A percentile compares a stretch with the other conserved stretches of the same genome.
These are phyloP conservation scores for Pleuronectes platessa DNA, from an alignment of 2,113 vertebrate genomes.

Conservation along the genomic window DNA sequence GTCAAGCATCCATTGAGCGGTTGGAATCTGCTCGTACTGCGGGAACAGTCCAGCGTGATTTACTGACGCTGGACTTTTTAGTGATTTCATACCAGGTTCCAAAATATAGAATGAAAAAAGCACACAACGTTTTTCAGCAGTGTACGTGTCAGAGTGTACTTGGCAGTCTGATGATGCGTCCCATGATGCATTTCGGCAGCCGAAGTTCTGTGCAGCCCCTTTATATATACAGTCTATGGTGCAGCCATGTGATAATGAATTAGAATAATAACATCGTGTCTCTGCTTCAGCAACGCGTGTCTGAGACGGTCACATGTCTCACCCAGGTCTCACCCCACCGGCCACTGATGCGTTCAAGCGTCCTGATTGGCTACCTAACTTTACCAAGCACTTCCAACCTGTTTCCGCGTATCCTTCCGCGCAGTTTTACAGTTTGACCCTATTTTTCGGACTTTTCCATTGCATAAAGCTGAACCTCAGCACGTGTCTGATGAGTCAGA, in stretches of 20 bases:
- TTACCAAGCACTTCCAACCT: constrained; percentile 30
- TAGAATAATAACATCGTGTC: neutral
- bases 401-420: constrained; percentile 58
- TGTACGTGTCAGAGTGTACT: neutral
- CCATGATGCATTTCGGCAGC: no score
- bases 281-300: no score
- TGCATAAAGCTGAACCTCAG: neutral
- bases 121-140: no score
- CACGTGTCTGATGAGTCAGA: neutral
- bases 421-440: neutral
- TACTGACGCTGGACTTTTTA: neutral
- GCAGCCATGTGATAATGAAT: neutral
- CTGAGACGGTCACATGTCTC: constrained; percentile 63
- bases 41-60: neutral
- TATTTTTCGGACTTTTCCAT: neutral
- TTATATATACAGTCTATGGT: neutral
- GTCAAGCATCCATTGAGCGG: neutral
- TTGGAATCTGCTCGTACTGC: neutral
- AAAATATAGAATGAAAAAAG: neutral
- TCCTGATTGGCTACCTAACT: constrained; percentile 60
- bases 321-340: constrained; percentile 44
- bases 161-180: neutral
- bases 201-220: neutral
- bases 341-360: constrained; percentile 18
- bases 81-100: neutral